phyloP scores from a whole-genome alignment of 2,888 invertebrate species.

The Hipparchia sbordonii region DNA sequence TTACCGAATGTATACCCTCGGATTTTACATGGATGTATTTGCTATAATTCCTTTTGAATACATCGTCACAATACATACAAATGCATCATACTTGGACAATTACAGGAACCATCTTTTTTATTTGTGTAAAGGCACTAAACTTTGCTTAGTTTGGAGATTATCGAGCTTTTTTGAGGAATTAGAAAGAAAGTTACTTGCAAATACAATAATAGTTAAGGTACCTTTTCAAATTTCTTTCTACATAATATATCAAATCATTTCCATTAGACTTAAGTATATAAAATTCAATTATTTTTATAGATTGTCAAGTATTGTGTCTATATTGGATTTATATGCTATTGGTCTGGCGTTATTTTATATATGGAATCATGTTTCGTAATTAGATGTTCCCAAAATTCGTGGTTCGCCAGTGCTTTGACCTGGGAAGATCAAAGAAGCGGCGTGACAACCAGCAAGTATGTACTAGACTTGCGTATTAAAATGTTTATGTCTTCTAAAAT shows the following conservation, averaged over 20 bases:
- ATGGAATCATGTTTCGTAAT: conserved; percentile 78
- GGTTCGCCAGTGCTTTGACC: conserved; percentile 69
- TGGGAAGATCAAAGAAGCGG: conserved; percentile 52
- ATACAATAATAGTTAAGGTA: conserved; percentile 70
- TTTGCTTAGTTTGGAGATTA: conserved; percentile 78
- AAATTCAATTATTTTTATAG: conserved; percentile 44
- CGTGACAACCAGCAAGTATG: conserved; percentile 54
- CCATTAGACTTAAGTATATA: neutral
- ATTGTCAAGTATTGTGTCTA: conserved; percentile 74
- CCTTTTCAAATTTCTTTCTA: neutral
- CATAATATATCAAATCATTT: too few relatives aligned
- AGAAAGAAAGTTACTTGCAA: conserved; percentile 67
- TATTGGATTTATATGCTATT: conserved; percentile 72
- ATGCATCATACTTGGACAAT: conserved; percentile 62
- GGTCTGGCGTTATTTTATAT: conserved; percentile 78
- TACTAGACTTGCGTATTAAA: conserved; percentile 25
- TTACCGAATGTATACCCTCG: conserved; percentile 71
- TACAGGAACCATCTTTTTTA: conserved; percentile 72
- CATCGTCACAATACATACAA: conserved; percentile 67
- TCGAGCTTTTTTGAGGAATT: conserved; percentile 72
- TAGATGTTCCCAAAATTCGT: conserved; percentile 74
- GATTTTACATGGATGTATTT: conserved; percentile 78
- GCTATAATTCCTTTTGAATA: conserved; percentile 77
- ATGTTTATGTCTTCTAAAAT: conserved; percentile 22
- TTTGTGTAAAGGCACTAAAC: conserved; percentile 78